Conservation (phyloP, 2,113 vertebrate genomes). For the Indri indri region DNA sequence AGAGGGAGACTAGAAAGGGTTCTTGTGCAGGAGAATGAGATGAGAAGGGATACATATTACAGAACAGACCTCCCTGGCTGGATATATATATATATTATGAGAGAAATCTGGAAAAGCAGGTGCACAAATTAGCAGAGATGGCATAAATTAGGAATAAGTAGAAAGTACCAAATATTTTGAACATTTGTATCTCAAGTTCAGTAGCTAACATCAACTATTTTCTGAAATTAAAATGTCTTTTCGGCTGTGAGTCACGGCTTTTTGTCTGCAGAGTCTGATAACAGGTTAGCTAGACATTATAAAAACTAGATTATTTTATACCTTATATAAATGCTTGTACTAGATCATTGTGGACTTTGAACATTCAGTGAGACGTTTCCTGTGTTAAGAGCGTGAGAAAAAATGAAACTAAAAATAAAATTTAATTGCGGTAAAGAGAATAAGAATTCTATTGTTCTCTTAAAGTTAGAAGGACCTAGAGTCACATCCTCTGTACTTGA, state of each 20-base stretch:
- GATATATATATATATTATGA: neutral
- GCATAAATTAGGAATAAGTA: constrained; percentile 33
- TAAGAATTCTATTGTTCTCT: neutral
- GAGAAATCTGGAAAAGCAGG: constrained; percentile 42
- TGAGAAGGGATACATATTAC: neutral
- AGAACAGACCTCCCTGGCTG: neutral
- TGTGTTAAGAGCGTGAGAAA: neutral
- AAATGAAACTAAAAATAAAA: neutral
- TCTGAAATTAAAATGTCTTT: neutral
- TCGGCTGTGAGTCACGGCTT: neutral
- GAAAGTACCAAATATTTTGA: constrained; percentile 28
- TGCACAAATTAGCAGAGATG: constrained; percentile 12
- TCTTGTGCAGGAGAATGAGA: neutral
- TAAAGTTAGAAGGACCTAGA: neutral
- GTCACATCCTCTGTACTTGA: neutral
- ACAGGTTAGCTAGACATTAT: neutral
- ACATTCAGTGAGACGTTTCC: neutral
- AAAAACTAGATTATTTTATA: neutral
- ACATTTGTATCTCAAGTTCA: neutral
- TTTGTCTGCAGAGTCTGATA: neutral
- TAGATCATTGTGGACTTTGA: neutral
- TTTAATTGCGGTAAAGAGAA: neutral
- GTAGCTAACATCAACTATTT: neutral
- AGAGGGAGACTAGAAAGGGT: neutral
- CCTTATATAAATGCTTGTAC: neutral